Conservation (phyloP, 2,888 invertebrate genomes). For the Drosophila siamana region DNA sequence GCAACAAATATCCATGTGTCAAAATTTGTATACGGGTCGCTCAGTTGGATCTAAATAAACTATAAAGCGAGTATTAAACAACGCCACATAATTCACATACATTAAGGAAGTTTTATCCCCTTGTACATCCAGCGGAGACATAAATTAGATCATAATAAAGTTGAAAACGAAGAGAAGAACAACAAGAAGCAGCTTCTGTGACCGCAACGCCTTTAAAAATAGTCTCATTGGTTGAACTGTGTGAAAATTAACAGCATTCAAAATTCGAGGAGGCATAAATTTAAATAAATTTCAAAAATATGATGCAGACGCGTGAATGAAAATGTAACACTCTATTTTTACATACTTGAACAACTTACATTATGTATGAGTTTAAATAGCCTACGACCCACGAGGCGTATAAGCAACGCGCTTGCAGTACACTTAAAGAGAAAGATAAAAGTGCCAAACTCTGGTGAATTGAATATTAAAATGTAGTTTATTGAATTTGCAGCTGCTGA, state of each 20-base stretch:
- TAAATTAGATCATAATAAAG: slow-evolving; percentile 72
- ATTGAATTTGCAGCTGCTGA: background rate
- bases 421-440: too few species aligned
- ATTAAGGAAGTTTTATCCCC: slow-evolving; percentile 46
- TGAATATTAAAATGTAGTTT: background rate
- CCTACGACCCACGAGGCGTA: slow-evolving; percentile 15
- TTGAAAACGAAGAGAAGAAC: slow-evolving; percentile 24
- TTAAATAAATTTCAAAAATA: slow-evolving; percentile 49
- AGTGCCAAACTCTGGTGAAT: background rate
- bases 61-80: slow-evolving; percentile 21
- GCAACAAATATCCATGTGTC: too few species aligned
- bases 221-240: slow-evolving; percentile 48
- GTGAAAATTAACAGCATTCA: slow-evolving; percentile 63
- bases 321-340: slow-evolving; percentile 19
- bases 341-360: too few species aligned
- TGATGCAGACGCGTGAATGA: slow-evolving; percentile 55
- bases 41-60: slow-evolving; percentile 30
- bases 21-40: slow-evolving; percentile 41
- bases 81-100: slow-evolving; percentile 31
- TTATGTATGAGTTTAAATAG: too few species aligned
- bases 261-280: slow-evolving; percentile 62
- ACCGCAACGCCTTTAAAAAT: slow-evolving; percentile 62
- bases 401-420: slow-evolving; percentile 17
- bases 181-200: too few species aligned
- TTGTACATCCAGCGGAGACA: slow-evolving; percentile 49